Percentiles rank a stretch among this genome's conserved stretches.
Conservation (phyloP, 2,888 invertebrate genomes). For the Osmoderma eremita region DNA sequence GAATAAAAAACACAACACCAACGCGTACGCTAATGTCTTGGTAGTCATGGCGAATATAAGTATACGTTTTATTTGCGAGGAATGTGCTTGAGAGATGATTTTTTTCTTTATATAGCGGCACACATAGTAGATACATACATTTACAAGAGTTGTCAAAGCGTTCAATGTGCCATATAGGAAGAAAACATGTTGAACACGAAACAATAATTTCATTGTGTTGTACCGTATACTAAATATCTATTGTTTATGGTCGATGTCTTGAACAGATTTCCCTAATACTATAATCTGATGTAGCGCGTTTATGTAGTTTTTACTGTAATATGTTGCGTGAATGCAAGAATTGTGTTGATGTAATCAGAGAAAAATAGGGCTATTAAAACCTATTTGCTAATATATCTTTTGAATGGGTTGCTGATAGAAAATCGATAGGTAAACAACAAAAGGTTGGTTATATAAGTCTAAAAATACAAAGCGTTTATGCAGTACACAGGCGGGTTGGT, state of each 20-base stretch:
- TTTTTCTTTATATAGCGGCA: slow-evolving; percentile 30
- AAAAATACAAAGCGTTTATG: no score
- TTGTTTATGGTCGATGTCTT: slow-evolving; percentile 40
- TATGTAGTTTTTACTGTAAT: slow-evolving; percentile 13
- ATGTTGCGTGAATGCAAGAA: slow-evolving; percentile 3
- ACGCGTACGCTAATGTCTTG: slow-evolving; percentile 6
- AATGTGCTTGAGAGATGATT: background rate
- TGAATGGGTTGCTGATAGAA: no score
- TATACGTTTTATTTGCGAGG: background rate
- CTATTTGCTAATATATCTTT: no score
- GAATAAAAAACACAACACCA: slow-evolving; percentile 37
- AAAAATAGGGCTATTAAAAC: background rate
- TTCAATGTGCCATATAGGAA: slow-evolving; percentile 25
- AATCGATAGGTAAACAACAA: no score
- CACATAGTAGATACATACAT: background rate
- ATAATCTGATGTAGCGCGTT: background rate
- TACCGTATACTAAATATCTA: slow-evolving; percentile 17
- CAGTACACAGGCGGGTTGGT: no score
- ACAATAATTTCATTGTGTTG: slow-evolving; percentile 16
- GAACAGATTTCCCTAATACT: slow-evolving; percentile 30
- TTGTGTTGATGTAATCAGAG: background rate
- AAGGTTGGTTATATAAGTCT: no score
- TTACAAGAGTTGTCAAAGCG: slow-evolving; percentile 9
- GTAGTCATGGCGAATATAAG: slow-evolving; percentile 18
- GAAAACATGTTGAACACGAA: slow-evolving; percentile 1